Evolutionary conservation across 2,888 invertebrate genomes (phyloP).

Genomic region (Philaethria dido): DNA sequence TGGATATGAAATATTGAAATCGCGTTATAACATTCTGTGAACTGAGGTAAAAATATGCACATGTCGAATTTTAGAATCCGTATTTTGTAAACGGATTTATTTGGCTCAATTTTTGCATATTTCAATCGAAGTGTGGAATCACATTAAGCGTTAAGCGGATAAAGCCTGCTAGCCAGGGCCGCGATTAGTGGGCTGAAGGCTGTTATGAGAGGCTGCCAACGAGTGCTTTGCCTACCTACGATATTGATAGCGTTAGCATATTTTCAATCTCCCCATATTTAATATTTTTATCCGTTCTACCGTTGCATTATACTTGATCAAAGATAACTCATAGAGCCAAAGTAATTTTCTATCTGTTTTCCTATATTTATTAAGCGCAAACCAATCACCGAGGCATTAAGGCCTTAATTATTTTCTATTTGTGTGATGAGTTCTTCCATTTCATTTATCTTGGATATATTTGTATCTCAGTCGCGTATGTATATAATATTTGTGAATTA

Average conservation of each 20-base stretch:
- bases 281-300: conserved; percentile 41
- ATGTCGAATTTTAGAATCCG: conserved; percentile 15
- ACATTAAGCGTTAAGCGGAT: conserved; percentile 68
- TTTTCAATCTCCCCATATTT: conserved; percentile 49
- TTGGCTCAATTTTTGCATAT: conserved; percentile 53
- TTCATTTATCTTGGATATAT: conserved; percentile 11
- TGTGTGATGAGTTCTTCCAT: conserved; percentile 13
- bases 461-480: conserved; percentile 5
- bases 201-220: conserved; percentile 52
- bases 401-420: conserved; percentile 19
- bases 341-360: not conserved
- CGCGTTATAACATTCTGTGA: conserved; percentile 15
- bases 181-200: conserved; percentile 62
- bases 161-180: conserved; percentile 48
- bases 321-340: not conserved
- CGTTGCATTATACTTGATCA: not conserved
- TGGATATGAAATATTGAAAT: conserved; percentile 4
- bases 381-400: conserved; percentile 11
- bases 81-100: conserved; percentile 45
- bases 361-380: conserved; percentile 21
- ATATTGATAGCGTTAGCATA: conserved; percentile 55
- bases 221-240: conserved; percentile 50
- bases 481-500: conserved; percentile 4
- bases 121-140: conserved; percentile 54
- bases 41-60: conserved; percentile 18